Percentiles rank a stretch among this genome's conserved stretches.
Conservation (phyloP, 1,140 invertebrate species). For the Drosophila lini region DNA sequence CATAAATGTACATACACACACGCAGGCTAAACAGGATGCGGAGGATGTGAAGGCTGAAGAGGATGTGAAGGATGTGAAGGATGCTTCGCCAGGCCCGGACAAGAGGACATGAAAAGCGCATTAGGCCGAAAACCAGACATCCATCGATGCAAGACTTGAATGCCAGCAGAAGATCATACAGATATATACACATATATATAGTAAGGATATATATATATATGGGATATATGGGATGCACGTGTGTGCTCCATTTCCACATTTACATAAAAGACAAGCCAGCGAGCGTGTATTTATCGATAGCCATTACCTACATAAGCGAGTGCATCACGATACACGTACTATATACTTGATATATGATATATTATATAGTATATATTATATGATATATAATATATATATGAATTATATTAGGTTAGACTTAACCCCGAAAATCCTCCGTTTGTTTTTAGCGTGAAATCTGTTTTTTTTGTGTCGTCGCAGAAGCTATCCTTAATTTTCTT, state of each 20-base stretch:
- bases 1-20: constrained; percentile 54
- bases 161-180: constrained; percentile 39
- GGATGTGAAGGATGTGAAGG: neutral
- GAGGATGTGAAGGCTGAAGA: constrained; percentile 8
- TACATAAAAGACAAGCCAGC: constrained; percentile 80
- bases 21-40: constrained; percentile 18
- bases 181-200: constrained; percentile 20
- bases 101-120: constrained; percentile 42
- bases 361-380: constrained; percentile 25
- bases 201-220: constrained; percentile 21
- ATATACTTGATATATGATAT: constrained; percentile 16
- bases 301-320: constrained; percentile 51
- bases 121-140: constrained; percentile 32
- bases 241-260: constrained; percentile 76
- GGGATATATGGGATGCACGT: constrained; percentile 21
- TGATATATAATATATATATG: neutral
- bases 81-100: constrained; percentile 5
- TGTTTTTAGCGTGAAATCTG: constrained; percentile 48
- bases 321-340: constrained; percentile 29
- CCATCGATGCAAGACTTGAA: neutral
- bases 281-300: constrained; percentile 76
- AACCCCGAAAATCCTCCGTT: constrained; percentile 25
- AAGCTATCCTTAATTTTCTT: constrained; percentile 38
- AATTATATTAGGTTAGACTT: constrained; percentile 36
- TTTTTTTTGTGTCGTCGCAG: constrained; percentile 30